phyloP scores from a whole-genome alignment of 2,113 vertebrate genomes.

The Pogonocichla stellata region DNA sequence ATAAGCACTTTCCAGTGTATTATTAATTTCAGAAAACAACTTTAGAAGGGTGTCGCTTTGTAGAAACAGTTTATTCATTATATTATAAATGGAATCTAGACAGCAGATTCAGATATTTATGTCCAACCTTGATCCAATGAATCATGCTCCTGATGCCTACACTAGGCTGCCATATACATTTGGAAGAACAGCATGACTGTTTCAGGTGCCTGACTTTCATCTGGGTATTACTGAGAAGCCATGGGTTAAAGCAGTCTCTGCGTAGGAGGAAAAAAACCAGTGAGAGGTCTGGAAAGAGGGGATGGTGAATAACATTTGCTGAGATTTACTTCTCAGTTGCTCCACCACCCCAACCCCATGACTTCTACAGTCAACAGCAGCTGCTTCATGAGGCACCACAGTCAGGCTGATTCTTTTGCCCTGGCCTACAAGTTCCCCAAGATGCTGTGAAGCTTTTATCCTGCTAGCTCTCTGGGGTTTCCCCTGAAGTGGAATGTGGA shows the following conservation, averaged over 20 bases:
- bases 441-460: not conserved
- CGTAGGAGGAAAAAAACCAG: not conserved
- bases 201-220: not conserved
- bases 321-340: not conserved
- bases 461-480: not conserved
- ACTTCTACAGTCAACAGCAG: not conserved
- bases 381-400: rapidly evolving
- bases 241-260: not conserved
- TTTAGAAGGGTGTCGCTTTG: not conserved
- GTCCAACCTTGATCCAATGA: not conserved
- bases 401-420: not conserved
- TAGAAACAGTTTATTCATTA: not conserved
- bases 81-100: not conserved
- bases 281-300: not conserved
- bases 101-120: not conserved
- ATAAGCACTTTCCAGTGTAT: not conserved
- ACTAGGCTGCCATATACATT: not conserved
- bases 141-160: not conserved
- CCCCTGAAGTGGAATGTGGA: not conserved
- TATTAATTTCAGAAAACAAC: not conserved
- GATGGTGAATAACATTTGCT: not conserved
- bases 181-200: not conserved
- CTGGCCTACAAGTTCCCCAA: not conserved
- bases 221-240: not conserved
- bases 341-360: rapidly evolving